Base-by-base conservation (phyloP, 2,797 vertebrate genomes). In the Amphiprion clarkii region DNA sequence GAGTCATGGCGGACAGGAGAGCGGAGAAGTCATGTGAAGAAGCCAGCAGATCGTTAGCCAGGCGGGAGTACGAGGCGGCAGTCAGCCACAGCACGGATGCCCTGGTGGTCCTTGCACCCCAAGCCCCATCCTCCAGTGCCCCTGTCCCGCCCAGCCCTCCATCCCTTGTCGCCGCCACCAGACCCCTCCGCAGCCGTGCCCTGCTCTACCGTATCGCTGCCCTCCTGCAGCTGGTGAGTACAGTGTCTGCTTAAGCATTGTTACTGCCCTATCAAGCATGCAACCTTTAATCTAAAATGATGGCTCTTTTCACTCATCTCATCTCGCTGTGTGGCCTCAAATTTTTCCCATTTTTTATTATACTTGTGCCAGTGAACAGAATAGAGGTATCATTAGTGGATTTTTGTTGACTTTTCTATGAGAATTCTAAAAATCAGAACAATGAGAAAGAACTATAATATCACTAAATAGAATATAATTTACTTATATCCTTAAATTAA, bases 1-100 rank as follows among this genome's bases (percentile, higher is more conserved):
- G 94, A 99, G 98, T 98, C 98, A 99, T 98, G 98, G 98, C 97
- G 96, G 97, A 99, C 97, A 98, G 98, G 97, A 98, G 98, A 97
- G 96, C 96, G 94, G 97, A 98, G 95, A 97, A 97, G 96, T 97
- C 97, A 97, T 99, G 98, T 99, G 97, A 99, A 97, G 96, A 98
- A 98, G 97, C 98, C 88, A 96, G 97, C 93, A 97, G 96, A 96
- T 99, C 96, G 75, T 96, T 99, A 93, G 95, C 94, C 89, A 96
- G 96, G 94, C 96, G 96, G 94, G 97, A 99, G 93, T 99, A 98
- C 93, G 97, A 98, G 92, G 96, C 96, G 85, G 96, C 95, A 77
- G 96, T 97, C 92, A 96, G 94, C 93, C 96, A 98, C 93, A 98
- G 98, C 94, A 97, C 98, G 62, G 98, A 99, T 79, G 97, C 97